Base-by-base conservation (phyloP, 2,797 vertebrate species). In the Phoebastria nigripes region DNA sequence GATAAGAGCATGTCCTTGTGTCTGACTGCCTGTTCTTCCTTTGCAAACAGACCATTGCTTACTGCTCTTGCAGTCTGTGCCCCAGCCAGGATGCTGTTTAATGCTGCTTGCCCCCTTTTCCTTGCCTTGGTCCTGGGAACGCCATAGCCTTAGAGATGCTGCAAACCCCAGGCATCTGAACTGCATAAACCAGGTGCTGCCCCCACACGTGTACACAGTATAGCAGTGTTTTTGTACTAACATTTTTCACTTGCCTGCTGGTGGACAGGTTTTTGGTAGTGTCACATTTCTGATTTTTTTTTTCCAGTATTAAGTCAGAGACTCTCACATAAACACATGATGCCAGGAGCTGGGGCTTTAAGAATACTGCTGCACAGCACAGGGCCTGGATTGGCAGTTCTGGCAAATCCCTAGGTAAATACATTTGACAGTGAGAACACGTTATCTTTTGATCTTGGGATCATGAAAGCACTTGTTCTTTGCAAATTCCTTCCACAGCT, bases 391-490 rank as follows among this genome's bases (percentile, higher is more conserved):
- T 37, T 62, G 33, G 46, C 35, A 58, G 54, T 80, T 85, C 65
- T 86, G 65, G 65, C 58, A 94, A 81, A 81, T 91, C 54, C 70
- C 47, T 62, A 35, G 49, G 49, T 93, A 83, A 93, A 94, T 62
- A 33, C 3, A 58, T 82, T 94, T 90, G 80, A 91, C 79, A 88
- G 58, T 58, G 29, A 89, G 70, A 91, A 82, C 29, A 33, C 2
- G 1, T 63, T 94, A 54, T 83, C 89, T 82, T 94, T 93, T 93
- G 56, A 90, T 94, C 87, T 88, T 72, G 56, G 54, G 42, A 84
- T 96, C 82, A 26, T 89, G 95, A 92, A 93, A 54, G 51, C 44
- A 63, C 90, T 94, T 94, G 65, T 76, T 93, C 85, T 86, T 84
- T 70, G 35, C 65, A 82, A 65, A 89, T 96, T 92, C 52, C 62